phyloP scores from a whole-genome alignment of 2,113 vertebrate genomes.

The Leptocoma aspasia region DNA sequence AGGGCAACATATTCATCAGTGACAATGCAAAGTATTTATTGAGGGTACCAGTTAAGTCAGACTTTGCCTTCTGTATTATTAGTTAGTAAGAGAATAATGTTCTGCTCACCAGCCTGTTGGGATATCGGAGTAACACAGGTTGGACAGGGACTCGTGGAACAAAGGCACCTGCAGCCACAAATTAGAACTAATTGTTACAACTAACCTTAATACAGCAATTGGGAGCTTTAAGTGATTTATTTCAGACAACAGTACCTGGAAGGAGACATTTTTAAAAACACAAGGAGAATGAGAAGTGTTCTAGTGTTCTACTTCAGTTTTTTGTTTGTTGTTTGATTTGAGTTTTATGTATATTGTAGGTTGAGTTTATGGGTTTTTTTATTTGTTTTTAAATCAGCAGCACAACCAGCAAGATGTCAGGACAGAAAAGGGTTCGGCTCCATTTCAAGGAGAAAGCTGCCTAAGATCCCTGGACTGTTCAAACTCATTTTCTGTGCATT shows the following conservation, averaged over 20 bases:
- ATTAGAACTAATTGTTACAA: background rate
- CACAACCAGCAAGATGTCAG: background rate
- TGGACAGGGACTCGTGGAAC: conserved; percentile 91
- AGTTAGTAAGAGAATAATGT: background rate
- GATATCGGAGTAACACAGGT: conserved; percentile 89
- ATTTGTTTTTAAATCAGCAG: background rate
- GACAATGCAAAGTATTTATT: background rate
- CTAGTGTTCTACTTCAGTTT: background rate
- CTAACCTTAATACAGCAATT: background rate
- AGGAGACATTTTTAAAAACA: background rate
- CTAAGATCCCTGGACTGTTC: background rate
- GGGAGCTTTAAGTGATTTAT: background rate
- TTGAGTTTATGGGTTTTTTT: background rate
- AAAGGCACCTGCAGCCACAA: conserved; percentile 87
- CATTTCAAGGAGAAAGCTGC: background rate
- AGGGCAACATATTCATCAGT: background rate
- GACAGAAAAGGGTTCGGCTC: background rate
- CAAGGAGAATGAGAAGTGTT: background rate
- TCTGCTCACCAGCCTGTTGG: conserved; percentile 86
- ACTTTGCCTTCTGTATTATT: background rate
- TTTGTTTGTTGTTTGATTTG: background rate
- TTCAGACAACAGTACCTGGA: background rate
- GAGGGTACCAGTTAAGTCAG: background rate
- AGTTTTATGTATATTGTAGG: background rate
- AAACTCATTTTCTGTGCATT: background rate